Percentiles rank a stretch among this genome's conserved stretches.
Conservation (phyloP, 1,140 invertebrate genomes). For the Procambarus virginalis region DNA sequence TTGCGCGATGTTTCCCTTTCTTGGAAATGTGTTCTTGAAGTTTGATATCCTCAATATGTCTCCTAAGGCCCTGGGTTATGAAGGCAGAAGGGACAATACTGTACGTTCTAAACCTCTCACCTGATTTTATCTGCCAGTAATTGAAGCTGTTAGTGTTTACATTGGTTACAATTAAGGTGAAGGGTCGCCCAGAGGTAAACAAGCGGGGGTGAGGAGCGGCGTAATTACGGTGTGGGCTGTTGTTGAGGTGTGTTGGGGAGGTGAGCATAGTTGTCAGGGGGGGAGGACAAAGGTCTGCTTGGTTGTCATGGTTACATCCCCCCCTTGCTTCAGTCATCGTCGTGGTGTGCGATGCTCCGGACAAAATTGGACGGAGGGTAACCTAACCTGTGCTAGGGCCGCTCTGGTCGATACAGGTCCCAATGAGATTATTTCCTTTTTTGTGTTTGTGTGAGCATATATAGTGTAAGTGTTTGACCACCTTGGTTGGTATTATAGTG, state of each 20-base stretch:
- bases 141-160: neutral
- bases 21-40: no score
- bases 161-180: neutral
- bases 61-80: no score
- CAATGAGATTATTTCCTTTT: neutral
- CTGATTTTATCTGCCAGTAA: neutral
- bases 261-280: neutral
- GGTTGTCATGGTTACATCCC: conserved; percentile 8
- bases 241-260: neutral
- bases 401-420: neutral
- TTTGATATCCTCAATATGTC: no score
- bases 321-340: neutral
- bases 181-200: neutral
- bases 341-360: neutral
- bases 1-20: no score
- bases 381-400: neutral
- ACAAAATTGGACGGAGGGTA: conserved; percentile 1
- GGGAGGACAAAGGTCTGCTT: neutral
- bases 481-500: neutral
- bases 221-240: conserved; percentile 8
- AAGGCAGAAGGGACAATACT: no score
- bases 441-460: no score
- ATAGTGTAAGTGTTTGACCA: no score
- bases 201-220: neutral
- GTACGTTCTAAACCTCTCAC: no score